These are phyloP conservation scores for Caenorhabditis angaria DNA, from an alignment of 2,888 invertebrate species.

Conservation along the genomic window DNA sequence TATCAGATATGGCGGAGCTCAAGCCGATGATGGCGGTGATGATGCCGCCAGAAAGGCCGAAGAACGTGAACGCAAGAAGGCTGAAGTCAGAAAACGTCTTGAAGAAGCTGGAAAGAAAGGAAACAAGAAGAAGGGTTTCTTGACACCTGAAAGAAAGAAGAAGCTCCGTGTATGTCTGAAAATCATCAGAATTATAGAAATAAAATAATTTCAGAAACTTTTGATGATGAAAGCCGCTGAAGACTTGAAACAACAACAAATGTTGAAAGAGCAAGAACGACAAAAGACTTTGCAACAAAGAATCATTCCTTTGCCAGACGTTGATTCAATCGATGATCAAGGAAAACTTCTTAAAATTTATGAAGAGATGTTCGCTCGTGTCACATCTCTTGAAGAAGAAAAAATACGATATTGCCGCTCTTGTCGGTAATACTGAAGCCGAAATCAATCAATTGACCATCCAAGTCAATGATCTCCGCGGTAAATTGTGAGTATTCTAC, in stretches of 20 bases:
- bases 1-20: slow-evolving; percentile 61
- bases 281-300: slow-evolving; percentile 87
- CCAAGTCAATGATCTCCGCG: slow-evolving; percentile 99
- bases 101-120: slow-evolving; percentile 97
- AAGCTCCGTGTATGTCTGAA: slow-evolving; percentile 88
- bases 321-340: slow-evolving; percentile 84
- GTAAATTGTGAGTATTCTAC: slow-evolving; percentile 83
- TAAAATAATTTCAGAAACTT: slow-evolving; percentile 80
- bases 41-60: slow-evolving; percentile 83
- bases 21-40: slow-evolving; percentile 55
- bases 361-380: slow-evolving; percentile 77
- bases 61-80: slow-evolving; percentile 96
- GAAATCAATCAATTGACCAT: slow-evolving; percentile 97
- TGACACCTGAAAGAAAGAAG: slow-evolving; percentile 99
- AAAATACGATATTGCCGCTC: slow-evolving; percentile 97
- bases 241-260: slow-evolving; percentile 97
- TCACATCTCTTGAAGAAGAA: slow-evolving; percentile 64
- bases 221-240: slow-evolving; percentile 99
- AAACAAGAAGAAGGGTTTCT: slow-evolving; percentile 99
- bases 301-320: slow-evolving; percentile 87
- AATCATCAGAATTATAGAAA: not conserved
- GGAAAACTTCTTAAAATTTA: slow-evolving; percentile 73
- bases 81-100: slow-evolving; percentile 96
- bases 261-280: slow-evolving; percentile 95
- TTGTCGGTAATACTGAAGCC: slow-evolving; percentile 79